phyloP scores from a whole-genome alignment of 2,888 invertebrate species.

The Andrena minutula region DNA sequence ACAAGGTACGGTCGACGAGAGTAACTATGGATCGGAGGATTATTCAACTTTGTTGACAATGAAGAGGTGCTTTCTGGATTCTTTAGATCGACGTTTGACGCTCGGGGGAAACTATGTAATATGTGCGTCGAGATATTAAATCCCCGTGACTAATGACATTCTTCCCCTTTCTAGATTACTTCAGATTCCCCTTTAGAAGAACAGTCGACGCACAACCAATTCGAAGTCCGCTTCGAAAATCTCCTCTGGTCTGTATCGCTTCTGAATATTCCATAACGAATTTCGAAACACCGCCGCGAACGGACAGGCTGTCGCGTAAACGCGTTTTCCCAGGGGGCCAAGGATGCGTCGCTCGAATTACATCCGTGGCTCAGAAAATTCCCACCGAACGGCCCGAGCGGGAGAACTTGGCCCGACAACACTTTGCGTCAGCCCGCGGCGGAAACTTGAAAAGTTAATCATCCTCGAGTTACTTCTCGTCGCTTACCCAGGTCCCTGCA shows the following conservation, averaged over 20 bases:
- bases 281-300: not conserved
- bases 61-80: no score
- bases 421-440: slow-evolving; percentile 31
- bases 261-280: slow-evolving; percentile 7
- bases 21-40: no score
- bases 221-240: no score
- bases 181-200: no score
- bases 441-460: slow-evolving; percentile 55
- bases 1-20: no score
- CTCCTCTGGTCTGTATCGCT: not conserved
- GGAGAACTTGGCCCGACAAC: slow-evolving; percentile 23
- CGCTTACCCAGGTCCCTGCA: slow-evolving; percentile 41
- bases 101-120: not conserved
- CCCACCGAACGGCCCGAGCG: not conserved
- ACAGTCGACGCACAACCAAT: no score
- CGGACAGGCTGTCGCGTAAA: slow-evolving; percentile 9
- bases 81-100: not conserved
- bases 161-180: no score
- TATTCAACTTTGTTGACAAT: no score
- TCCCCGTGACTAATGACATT: no score
- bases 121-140: no score
- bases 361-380: not conserved
- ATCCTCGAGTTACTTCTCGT: slow-evolving; percentile 41
- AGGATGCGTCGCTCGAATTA: slow-evolving; percentile 38
- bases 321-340: not conserved